Conservation (phyloP, 2,797 vertebrate genomes). For the Sciaenops ocellatus region DNA sequence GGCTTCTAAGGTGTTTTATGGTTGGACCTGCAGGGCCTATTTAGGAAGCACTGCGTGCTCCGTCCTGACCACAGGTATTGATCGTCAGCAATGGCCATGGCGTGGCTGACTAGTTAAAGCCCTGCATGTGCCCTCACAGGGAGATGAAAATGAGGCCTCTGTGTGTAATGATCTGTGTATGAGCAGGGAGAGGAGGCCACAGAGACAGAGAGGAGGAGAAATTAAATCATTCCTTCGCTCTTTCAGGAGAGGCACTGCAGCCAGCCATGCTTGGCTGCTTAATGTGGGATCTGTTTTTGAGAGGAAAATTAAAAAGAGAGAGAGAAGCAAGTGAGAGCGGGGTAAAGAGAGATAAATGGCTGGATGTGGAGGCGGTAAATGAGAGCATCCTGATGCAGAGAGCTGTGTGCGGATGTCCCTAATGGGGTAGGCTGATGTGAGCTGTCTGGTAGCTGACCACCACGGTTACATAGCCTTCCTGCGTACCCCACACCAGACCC, state of each 20-base stretch:
- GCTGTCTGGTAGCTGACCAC: constrained; percentile 78
- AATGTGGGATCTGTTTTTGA: constrained; percentile 82
- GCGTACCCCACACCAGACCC: constrained; percentile 68
- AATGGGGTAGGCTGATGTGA: constrained; percentile 77
- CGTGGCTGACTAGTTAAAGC: constrained; percentile 83
- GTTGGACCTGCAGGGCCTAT: constrained; percentile 84
- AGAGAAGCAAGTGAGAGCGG: constrained; percentile 47
- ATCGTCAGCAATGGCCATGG: constrained; percentile 77
- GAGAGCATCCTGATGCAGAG: constrained; percentile 81
- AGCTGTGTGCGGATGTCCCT: constrained; percentile 79
- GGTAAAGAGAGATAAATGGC: constrained; percentile 80
- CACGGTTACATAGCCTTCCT: constrained; percentile 52
- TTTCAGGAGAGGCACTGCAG: constrained; percentile 78
- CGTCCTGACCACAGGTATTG: constrained; percentile 84
- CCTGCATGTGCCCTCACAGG: constrained; percentile 77
- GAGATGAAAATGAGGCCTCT: constrained; percentile 86
- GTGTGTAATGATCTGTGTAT: constrained; percentile 89
- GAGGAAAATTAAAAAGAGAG: constrained; percentile 83
- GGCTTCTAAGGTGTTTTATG: constrained; percentile 86
- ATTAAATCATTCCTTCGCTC: constrained; percentile 85
- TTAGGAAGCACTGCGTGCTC: constrained; percentile 81
- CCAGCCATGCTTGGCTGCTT: constrained; percentile 78
- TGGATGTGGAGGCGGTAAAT: constrained; percentile 81
- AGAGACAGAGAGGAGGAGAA: constrained; percentile 78
- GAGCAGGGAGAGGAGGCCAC: constrained; percentile 81